phyloP scores from a whole-genome alignment of 2,888 invertebrate genomes.

The Apamea epomidion region DNA sequence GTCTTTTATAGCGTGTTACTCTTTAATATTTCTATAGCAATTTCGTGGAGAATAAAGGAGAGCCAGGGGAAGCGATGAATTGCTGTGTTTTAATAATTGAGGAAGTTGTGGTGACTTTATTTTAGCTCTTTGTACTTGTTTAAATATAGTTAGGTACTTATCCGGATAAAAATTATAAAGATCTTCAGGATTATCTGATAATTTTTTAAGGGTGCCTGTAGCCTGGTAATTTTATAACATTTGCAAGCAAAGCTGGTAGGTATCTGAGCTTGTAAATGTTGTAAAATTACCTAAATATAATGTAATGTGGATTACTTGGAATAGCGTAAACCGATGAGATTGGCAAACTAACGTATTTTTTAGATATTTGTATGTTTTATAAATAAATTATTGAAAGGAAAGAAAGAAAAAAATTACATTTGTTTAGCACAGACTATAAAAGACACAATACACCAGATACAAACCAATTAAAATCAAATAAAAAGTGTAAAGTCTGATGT shows the following conservation, averaged over 20 bases:
- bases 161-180: background rate
- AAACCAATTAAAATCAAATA: no score
- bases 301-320: no score
- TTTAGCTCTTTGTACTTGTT: conserved; percentile 19
- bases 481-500: no score
- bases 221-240: background rate
- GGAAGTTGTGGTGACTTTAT: conserved; percentile 26
- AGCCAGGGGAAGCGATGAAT: conserved; percentile 35
- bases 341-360: background rate
- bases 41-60: conserved; percentile 52
- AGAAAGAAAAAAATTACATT: no score
- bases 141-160: conserved; percentile 30
- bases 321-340: background rate
- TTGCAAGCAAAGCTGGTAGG: background rate
- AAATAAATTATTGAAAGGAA: no score
- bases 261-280: background rate
- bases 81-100: conserved; percentile 41
- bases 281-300: background rate
- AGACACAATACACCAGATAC: no score
- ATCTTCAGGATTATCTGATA: background rate
- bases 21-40: conserved; percentile 61
- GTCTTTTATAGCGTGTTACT: conserved; percentile 63
- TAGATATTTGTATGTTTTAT: no score
- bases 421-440: no score
- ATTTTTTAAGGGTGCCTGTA: no score